Base-by-base conservation (phyloP, 2,113 vertebrate species). In the Tetraodon nigroviridis region DNA sequence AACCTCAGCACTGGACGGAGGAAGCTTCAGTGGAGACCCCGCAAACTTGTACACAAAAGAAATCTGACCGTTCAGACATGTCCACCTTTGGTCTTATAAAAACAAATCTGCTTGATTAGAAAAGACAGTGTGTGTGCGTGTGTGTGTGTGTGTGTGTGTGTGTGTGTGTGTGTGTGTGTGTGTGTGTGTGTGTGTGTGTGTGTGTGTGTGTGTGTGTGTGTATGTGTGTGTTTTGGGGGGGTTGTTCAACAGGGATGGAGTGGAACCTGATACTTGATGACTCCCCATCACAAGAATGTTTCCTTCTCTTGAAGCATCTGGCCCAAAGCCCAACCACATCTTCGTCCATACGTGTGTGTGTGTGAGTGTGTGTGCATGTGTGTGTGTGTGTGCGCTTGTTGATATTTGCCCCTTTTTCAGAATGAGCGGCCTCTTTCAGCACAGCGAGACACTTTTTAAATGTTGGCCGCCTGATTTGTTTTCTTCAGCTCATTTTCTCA, bases 211-310 rank as follows among this genome's bases (percentile, higher is more conserved):
- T 65, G 47, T 32, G 51, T 37, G 47, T 42, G 67, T 22, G 24
- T 49, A 49, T 53, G 55, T 67, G 44, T 57, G 89, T 88, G 78
- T 63, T 62, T 56, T 67, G 72, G 63, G 68, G 79, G 69, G 78
- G 74, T 58, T 85, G 60, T 76, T 51, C 60, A 60, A 64, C 90
- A 93, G 92, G 93, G 92, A 94, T 91, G 92, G 93, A 92, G 91
- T 92, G 94, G 94, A 98, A 97, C 93, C 93, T 94, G 94, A 98
- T 97, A 95, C 86, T 91, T 91, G 92, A 94, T 98, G 95, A 98
- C 94, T 96, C 91, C 86, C 89, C 92, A 92, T 94, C 92, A 92
- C 89, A 94, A 95, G 95, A 98, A 99, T 97, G 95, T 93, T 95
- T 93, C 92, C 90, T 82, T 92, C 94, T 94, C 93, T 88, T 62